Evolutionary conservation across 2,113 vertebrate genomes (phyloP).

Genomic region (Chrysemys picta): DNA sequence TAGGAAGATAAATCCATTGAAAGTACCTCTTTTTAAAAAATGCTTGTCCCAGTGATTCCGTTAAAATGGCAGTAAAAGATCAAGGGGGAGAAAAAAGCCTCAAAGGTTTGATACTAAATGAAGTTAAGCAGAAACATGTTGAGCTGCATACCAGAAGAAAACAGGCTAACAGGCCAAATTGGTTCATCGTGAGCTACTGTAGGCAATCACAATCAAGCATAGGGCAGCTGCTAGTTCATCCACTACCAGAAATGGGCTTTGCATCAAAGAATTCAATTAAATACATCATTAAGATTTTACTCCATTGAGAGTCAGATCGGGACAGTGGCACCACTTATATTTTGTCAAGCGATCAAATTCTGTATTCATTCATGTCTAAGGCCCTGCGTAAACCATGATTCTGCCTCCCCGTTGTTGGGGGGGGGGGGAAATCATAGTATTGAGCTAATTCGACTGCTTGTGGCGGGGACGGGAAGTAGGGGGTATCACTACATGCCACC

Average conservation of each 20-base stretch:
- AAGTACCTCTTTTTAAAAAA: neutral
- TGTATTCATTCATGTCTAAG: neutral
- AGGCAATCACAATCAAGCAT: slow-evolving; percentile 1
- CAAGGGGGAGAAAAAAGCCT: neutral
- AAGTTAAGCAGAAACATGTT: slow-evolving; percentile 10
- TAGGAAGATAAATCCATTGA: neutral
- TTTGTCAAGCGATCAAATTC: slow-evolving; percentile 23
- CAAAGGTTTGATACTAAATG: neutral
- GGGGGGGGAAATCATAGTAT: neutral
- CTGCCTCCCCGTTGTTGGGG: neutral
- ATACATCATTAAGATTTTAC: slow-evolving; percentile 36
- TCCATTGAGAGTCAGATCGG: slow-evolving; percentile 14
- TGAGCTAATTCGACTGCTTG: neutral
- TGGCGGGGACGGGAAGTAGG: neutral
- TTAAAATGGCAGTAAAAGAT: neutral
- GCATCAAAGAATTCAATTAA: slow-evolving; percentile 47
- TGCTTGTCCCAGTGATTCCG: neutral
- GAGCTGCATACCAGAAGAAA: neutral
- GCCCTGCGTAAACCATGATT: neutral
- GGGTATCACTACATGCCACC: neutral
- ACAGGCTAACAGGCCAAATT: neutral
- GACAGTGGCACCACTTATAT: neutral
- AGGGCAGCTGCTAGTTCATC: slow-evolving; percentile 16
- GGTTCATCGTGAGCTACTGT: neutral
- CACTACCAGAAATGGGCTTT: neutral